Conservation (phyloP, 2,888 invertebrate genomes). For the Vanessa cardui region DNA sequence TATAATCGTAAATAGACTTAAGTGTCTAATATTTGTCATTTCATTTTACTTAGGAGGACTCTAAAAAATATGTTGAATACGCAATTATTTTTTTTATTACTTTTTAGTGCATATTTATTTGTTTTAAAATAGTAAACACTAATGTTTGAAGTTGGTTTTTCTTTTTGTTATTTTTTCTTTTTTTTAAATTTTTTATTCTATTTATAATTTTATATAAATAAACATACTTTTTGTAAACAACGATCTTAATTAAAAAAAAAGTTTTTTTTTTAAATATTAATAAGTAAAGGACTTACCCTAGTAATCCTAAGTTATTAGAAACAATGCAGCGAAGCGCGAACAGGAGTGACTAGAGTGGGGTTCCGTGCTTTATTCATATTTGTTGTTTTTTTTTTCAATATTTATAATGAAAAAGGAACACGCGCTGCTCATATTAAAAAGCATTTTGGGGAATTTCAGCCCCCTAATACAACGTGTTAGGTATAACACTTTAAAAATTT, state of each 20-base stretch:
- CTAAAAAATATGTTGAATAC: too few species aligned
- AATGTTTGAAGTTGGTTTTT: too few species aligned
- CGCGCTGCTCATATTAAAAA: conserved; percentile 31
- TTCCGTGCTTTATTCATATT: conserved; percentile 31
- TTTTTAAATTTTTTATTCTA: too few species aligned
- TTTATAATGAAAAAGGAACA: conserved; percentile 38
- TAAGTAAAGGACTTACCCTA: conserved; percentile 39
- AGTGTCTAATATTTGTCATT: too few species aligned
- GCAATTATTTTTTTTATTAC: too few species aligned
- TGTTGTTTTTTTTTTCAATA: conserved; percentile 31
- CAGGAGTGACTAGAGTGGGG: conserved; percentile 18
- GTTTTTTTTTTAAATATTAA: conserved; percentile 41
- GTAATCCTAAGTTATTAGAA: conserved; percentile 37
- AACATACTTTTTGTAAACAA: too few species aligned
- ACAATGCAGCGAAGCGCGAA: conserved; percentile 37
- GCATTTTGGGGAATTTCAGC: conserved; percentile 26
- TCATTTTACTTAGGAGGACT: too few species aligned
- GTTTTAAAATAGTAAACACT: too few species aligned
- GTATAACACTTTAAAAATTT: conserved; percentile 20
- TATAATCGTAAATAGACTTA: too few species aligned
- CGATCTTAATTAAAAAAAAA: conserved; percentile 29
- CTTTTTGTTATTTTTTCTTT: too few species aligned
- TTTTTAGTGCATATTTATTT: too few species aligned
- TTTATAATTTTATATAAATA: too few species aligned
- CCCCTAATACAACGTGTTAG: conserved; percentile 1